Base-by-base conservation (phyloP, 2,888 invertebrate genomes). In the Diaperis boleti region DNA sequence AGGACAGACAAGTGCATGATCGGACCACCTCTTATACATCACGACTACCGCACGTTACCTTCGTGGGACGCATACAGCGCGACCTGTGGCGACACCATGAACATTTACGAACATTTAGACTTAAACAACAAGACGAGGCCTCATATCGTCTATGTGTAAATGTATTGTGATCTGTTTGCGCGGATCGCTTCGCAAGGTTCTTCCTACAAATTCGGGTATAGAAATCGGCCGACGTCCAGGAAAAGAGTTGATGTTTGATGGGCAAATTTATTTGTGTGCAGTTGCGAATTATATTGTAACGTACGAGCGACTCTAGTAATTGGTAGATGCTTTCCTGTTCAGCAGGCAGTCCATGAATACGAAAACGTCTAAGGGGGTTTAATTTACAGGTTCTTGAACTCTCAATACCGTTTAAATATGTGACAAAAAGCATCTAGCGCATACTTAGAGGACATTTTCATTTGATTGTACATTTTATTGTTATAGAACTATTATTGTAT, bases 91-190 rank as follows among this genome's bases (percentile, higher is more conserved):
- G 67, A 68, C 49, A 67, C 65, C 50, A 70, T 76, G 72, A 79
- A 81, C 70, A 77, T 79, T 66, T 81, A 80, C 69, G 78, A 83
- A 72, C 83, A 83, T 66, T 80, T 83, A 71, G 76, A 80, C 67
- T 74, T 74, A 59, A 71, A 75, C 67, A 70, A 71, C 59, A 77
- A 77, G 68, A 79, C 82, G 62, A 81, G 82, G 72, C 83, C 83
- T 57, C 83, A 83, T 69, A 82, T 83, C 68, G 83, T 83, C 73
- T 83, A 83, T 72, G 86, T 86, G 79, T 86, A 85, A 81, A 50
- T 60, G 54, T 62, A 65, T 18, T 50, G 50, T 62, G 64, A 59
- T 61, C 59, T 59, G 59, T 59, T 49, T 15, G 50, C 20, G 59
- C 52, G 59, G 59, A 59, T 59, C 50, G 44, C 20, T 47, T 44